Percentiles rank a stretch among this genome's conserved stretches.
phyloP scores from a whole-genome alignment of 2,888 invertebrate species.

The Rhamphomyia laevipes region DNA sequence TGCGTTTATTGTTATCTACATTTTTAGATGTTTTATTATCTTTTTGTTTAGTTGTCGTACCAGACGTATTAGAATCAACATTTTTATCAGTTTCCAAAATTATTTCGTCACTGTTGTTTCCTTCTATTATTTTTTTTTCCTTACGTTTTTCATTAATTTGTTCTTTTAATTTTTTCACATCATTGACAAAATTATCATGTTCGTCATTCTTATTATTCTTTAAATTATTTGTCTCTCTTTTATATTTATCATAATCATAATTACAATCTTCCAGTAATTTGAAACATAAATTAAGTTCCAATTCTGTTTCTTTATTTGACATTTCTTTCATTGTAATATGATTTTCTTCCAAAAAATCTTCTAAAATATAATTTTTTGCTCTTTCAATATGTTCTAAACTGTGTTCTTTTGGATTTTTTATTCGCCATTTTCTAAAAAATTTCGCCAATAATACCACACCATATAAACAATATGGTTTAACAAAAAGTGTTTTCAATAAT shows the following conservation, averaged over 20 bases:
- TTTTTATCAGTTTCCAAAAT: neutral
- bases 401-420: slow-evolving; percentile 19
- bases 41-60: neutral
- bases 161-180: slow-evolving; percentile 30
- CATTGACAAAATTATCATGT: slow-evolving; percentile 30
- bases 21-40: neutral
- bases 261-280: slow-evolving; percentile 29
- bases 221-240: slow-evolving; percentile 24
- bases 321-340: slow-evolving; percentile 32
- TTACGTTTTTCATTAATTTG: slow-evolving; percentile 27
- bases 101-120: slow-evolving; percentile 8
- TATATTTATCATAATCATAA: slow-evolving; percentile 33
- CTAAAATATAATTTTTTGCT: slow-evolving; percentile 44
- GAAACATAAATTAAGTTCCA: slow-evolving; percentile 27
- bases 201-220: slow-evolving; percentile 25
- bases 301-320: slow-evolving; percentile 31
- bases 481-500: slow-evolving; percentile 30
- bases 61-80: no score
- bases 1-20: neutral
- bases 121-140: slow-evolving; percentile 18
- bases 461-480: slow-evolving; percentile 34
- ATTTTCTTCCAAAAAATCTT: slow-evolving; percentile 40
- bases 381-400: slow-evolving; percentile 33
- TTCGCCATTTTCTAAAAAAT: slow-evolving; percentile 33
- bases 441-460: slow-evolving; percentile 33